Base-by-base conservation (phyloP, 2,797 vertebrate species). In the Serranus cabrilla region DNA sequence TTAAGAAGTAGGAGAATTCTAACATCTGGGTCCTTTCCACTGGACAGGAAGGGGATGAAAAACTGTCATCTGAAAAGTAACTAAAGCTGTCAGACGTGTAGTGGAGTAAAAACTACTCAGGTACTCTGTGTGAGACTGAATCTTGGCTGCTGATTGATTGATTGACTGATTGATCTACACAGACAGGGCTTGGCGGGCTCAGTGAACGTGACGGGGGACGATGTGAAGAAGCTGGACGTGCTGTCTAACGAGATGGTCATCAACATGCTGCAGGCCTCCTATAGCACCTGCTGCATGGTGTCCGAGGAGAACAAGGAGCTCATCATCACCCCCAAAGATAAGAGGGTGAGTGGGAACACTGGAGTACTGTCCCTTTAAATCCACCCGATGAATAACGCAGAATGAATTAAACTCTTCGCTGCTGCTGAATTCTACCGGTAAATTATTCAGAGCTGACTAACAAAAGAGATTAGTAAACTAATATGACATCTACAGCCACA, bases 261-360 rank as follows among this genome's bases (percentile, higher is more conserved):
- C 91, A 99, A 99, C 85, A 98, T 99, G 98, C 95, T 99, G n/a
- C 95, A 93, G 85, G 95, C 97, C 12, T 99, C 98, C 80, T 99
- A 97, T 81, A 85, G 96, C 82, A 97, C 96, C 71, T 98, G 97
- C 4, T 95, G 97, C 77, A 90, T 99, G 86, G 97, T 99, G 77
- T 96, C 97, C 0, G 98, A 99, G 76, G 98, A 99, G 94, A 96
- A 99, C 91, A 94, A 97, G 84, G 95, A 97, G 0, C 95, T 96
- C 21, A 92, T 99, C 72, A 2, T 98, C 88, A 97, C 94, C 0
- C 89, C 95, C 1, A 93, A 95, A 63, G 98, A 99, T 0, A 98
- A 94, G 87, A 92, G 94, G 95, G 98, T 97, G 76, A 14, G 88
- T 5, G 12, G 54, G n/a, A n/a, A n/a, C n/a, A n/a, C n/a, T n/a